A percentile compares a stretch with the other conserved stretches of the same genome.
These are phyloP conservation scores for Andrena fulva DNA, from an alignment of 2,888 invertebrate species.

Conservation along the genomic window DNA sequence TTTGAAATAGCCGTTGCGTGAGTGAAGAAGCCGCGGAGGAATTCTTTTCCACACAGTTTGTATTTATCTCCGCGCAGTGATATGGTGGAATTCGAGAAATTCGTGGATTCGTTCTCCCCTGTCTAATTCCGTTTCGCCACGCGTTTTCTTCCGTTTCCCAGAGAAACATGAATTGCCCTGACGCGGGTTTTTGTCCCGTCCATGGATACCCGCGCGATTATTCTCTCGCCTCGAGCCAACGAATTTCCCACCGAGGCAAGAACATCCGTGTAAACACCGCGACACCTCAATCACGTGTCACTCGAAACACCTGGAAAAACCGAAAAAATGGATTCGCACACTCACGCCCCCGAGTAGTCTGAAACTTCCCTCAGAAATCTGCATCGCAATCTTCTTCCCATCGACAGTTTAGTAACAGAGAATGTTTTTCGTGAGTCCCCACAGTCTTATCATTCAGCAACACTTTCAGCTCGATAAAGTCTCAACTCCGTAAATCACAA, in stretches of 20 bases:
- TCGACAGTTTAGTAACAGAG: too few species aligned
- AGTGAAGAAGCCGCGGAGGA: too few species aligned
- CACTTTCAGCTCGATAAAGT: too few species aligned
- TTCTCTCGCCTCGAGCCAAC: constrained; percentile 12
- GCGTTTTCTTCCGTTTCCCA: constrained; percentile 7
- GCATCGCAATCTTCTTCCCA: background rate
- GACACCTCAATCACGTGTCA: constrained; percentile 11
- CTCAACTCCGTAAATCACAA: too few species aligned
- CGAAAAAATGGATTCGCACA: constrained; percentile 32
- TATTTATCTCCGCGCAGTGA: background rate
- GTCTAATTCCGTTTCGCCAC: constrained; percentile 13
- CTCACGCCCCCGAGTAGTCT: background rate
- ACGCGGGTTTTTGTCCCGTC: constrained; percentile 15
- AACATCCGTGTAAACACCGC: constrained; percentile 9
- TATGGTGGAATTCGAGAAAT: background rate
- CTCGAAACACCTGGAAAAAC: constrained; percentile 5
- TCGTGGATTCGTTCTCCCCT: constrained; percentile 14
- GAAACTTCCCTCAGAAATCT: constrained; percentile 7
- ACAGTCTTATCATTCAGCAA: too few species aligned
- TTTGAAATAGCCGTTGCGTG: too few species aligned
- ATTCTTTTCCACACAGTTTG: background rate
- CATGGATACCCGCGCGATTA: constrained; percentile 24
- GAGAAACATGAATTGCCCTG: constrained; percentile 16
- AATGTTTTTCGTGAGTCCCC: too few species aligned
- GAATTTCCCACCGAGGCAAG: constrained; percentile 19